These are phyloP conservation scores for Rotaria sp. DNA, from an alignment of 2,888 invertebrate genomes.

Conservation along the genomic window DNA sequence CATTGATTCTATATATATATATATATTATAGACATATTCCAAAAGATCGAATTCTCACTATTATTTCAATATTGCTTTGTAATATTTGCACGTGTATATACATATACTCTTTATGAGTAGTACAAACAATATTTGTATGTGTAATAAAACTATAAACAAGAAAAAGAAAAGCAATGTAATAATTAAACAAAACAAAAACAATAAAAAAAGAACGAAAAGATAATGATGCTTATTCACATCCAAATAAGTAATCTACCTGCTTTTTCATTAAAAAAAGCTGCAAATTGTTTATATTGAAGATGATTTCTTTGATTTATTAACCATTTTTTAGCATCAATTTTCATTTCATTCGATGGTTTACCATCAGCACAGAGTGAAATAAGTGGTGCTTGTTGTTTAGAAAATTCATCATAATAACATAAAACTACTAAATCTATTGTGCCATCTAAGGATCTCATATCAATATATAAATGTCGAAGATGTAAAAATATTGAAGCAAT, in stretches of 20 bases:
- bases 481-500: background rate
- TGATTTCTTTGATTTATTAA: background rate
- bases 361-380: conserved; percentile 5
- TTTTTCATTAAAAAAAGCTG: conserved; percentile 16
- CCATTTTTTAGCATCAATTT: background rate
- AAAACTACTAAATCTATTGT: background rate
- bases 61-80: too few species aligned
- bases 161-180: too few species aligned
- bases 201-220: background rate
- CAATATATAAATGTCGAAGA: background rate
- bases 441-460: background rate
- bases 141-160: too few species aligned
- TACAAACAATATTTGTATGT: too few species aligned
- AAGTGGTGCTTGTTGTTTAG: background rate
- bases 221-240: background rate
- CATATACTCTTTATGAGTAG: too few species aligned
- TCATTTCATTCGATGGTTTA: background rate
- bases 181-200: too few species aligned
- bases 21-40: too few species aligned
- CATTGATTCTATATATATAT: too few species aligned
- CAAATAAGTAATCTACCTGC: conserved; percentile 11
- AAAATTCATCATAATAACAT: background rate
- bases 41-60: too few species aligned
- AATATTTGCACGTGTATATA: too few species aligned
- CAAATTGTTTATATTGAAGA: background rate